phyloP scores from a whole-genome alignment of 2,113 vertebrate species.

The Psilopogon haemacephalus region DNA sequence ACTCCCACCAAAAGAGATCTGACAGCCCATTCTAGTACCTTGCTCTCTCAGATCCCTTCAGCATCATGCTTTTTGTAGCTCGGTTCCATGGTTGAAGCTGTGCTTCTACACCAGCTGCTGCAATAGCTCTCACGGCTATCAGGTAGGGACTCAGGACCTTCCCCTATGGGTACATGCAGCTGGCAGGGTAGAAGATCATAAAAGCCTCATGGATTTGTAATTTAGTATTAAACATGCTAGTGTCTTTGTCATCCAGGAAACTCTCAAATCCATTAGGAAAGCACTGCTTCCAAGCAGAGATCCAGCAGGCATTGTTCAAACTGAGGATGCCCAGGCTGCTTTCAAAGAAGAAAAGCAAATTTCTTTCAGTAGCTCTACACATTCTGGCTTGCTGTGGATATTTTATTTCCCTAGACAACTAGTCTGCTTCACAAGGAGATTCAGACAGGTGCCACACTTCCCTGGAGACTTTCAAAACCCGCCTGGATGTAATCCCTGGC shows the following conservation, averaged over 20 bases:
- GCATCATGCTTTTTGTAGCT: rapidly evolving
- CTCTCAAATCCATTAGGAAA: not conserved
- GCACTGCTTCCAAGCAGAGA: not conserved
- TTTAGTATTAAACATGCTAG: not conserved
- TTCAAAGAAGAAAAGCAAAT: not conserved
- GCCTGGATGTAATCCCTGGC: too few species aligned
- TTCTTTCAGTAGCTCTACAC: not conserved
- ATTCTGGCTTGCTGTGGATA: not conserved
- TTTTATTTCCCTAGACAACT: not conserved
- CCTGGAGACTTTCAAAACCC: too few species aligned
- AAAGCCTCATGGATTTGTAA: not conserved
- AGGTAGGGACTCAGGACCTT: not conserved
- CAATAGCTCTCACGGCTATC: not conserved
- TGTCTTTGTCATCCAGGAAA: not conserved
- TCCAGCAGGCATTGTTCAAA: not conserved
- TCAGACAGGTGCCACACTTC: not conserved
- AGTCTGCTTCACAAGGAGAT: not conserved
- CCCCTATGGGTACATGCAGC: not conserved
- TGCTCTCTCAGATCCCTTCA: rapidly evolving
- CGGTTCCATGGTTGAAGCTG: not conserved
- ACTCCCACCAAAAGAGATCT: not conserved
- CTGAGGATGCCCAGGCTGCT: rapidly evolving
- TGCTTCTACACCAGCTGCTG: not conserved
- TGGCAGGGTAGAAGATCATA: not conserved
- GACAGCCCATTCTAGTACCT: not conserved